Evolutionary conservation across 2,113 vertebrate species (phyloP), one percentile per base, ranked within the genome.

Genomic region (Halichoeres trimaculatus): DNA sequence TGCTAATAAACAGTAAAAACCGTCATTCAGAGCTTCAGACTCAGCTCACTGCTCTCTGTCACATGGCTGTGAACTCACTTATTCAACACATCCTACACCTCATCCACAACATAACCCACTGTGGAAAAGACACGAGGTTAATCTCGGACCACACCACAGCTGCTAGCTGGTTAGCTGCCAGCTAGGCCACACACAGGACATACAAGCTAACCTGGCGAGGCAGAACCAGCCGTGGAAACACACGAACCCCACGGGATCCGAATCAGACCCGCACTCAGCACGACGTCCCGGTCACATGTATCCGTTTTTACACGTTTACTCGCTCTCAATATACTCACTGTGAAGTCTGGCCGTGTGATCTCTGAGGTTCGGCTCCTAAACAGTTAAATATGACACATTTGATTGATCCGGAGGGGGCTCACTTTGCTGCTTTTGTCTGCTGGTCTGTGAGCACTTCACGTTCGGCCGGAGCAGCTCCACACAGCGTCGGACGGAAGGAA

Each of bases 381-480:
- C 85, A 69, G 91, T 93, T 94, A 93, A 93, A 91, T 88, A 81
- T 84, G 89, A 91, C 79, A 85, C 89, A 90, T 90, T 89, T 84
- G 92, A 91, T 90, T 90, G 94, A 93, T 93, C 92, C 90, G 74
- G 89, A 86, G 88, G 88, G 87, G 90, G 87, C 85, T 92, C 85
- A 93, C 90, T 93, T 91, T 90, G 91, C 88, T 87, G 95, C 95
- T 95, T 90, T 95, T 95, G 95, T 95, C 95, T 95, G 84, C 92
- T 92, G 92, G 80, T 71, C 81, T 74, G 88, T 83, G 74, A 68
- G 89, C 91, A 78, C 85, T 92, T 87, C 86, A 71, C 88, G 91
- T 91, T 92, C 80, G 84, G 89, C 90, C 71, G 90, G n/a, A 90
- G 91, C 84, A 94, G 94, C 92, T 91, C 91, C 92, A 87, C 93